Percentiles rank a stretch among this genome's conserved stretches.
These are phyloP conservation scores for Trichosurus vulpecula DNA, from an alignment of 2,797 vertebrate genomes.

Conservation along the genomic window DNA sequence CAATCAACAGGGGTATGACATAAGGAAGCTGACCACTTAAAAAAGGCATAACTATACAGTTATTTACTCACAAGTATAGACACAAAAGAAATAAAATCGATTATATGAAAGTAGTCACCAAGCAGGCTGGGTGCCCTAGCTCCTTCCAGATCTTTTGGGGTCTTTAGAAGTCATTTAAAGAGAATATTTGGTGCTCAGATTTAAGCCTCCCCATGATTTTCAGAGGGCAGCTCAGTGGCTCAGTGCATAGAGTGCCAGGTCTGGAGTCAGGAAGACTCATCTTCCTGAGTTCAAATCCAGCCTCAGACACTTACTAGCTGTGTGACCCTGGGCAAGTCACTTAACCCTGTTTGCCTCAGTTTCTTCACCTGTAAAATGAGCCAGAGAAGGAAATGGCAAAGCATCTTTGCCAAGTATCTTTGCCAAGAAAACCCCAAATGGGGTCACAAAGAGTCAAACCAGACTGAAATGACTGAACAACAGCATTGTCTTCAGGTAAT, in stretches of 20 bases:
- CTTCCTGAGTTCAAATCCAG: background rate
- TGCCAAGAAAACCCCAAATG: background rate
- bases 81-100: background rate
- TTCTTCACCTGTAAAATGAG: background rate
- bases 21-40: background rate
- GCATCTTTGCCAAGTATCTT: background rate
- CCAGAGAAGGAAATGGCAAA: background rate
- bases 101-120: background rate
- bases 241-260: background rate
- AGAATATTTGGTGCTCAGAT: background rate
- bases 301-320: background rate
- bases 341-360: background rate
- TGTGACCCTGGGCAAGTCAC: background rate
- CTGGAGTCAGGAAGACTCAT: background rate
- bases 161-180: background rate
- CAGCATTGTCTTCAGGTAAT: background rate
- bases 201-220: background rate
- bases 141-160: background rate
- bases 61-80: background rate
- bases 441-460: background rate
- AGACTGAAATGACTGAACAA: background rate
- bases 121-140: background rate
- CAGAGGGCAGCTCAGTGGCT: background rate
- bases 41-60: background rate
- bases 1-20: background rate